Percentiles rank a stretch among this genome's conserved stretches.
These are phyloP conservation scores for Euclidia mi DNA, from an alignment of 2,888 invertebrate species.

Conservation along the genomic window DNA sequence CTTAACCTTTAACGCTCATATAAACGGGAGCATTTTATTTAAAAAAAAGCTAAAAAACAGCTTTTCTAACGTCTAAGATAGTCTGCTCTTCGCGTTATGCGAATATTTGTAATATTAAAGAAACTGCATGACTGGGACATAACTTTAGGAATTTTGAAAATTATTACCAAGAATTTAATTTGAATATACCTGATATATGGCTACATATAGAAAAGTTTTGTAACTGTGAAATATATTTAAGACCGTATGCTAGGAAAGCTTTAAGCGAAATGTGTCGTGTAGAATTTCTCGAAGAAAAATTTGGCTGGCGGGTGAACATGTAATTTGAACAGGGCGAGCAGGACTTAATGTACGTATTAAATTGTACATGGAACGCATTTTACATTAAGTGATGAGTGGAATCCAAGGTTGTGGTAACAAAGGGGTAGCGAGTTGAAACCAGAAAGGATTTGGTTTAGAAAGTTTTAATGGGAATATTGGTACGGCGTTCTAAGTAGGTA, in stretches of 20 bases:
- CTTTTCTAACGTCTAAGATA: slow-evolving; percentile 31
- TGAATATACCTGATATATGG: slow-evolving; percentile 66
- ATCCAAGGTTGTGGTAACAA: slow-evolving; percentile 15
- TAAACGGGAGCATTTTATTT: slow-evolving; percentile 31
- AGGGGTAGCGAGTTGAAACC: slow-evolving; percentile 1
- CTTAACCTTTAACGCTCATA: slow-evolving; percentile 29
- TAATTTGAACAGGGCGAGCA: slow-evolving; percentile 5
- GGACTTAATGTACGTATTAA: slow-evolving; percentile 12
- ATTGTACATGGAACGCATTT: slow-evolving; percentile 12
- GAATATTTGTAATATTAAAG: slow-evolving; percentile 52
- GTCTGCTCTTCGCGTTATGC: slow-evolving; percentile 48
- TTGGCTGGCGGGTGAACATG: not conserved
- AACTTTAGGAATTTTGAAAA: slow-evolving; percentile 59
- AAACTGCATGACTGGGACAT: slow-evolving; percentile 52
- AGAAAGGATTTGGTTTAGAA: slow-evolving; percentile 13
- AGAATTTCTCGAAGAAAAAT: slow-evolving; percentile 7
- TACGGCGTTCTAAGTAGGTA: not conserved
- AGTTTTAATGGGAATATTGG: slow-evolving; percentile 2
- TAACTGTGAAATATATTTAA: slow-evolving; percentile 44
- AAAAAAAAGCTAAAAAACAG: no score
- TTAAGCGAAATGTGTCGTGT: slow-evolving; percentile 4
- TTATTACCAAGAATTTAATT: slow-evolving; percentile 67
- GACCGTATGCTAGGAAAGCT: slow-evolving; percentile 37
- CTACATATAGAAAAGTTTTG: slow-evolving; percentile 43
- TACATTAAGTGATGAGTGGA: slow-evolving; percentile 15